phyloP scores from a whole-genome alignment of 1,140 invertebrate species.

The Drosophila mauritiana region DNA sequence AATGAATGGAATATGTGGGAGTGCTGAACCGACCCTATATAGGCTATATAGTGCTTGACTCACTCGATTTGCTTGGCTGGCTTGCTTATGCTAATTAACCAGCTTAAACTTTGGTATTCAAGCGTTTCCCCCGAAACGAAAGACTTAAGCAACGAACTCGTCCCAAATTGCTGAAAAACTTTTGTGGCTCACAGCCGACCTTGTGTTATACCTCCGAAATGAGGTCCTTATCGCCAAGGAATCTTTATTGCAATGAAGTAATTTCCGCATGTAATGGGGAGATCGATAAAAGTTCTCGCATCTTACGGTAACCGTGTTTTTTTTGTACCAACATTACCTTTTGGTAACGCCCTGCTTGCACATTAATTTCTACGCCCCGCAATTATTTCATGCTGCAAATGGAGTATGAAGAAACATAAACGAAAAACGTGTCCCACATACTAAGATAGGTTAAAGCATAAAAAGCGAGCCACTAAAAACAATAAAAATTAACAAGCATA shows the following conservation, averaged over 20 bases:
- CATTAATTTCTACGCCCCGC: constrained; percentile 72
- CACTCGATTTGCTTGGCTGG: constrained; percentile 56
- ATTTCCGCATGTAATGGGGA: constrained; percentile 60
- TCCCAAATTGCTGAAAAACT: constrained; percentile 2
- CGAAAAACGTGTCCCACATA: constrained; percentile 76
- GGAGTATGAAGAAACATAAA: constrained; percentile 73
- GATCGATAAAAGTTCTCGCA: constrained; percentile 15
- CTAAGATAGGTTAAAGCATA: constrained; percentile 38
- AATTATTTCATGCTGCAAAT: constrained; percentile 73
- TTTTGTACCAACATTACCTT: constrained; percentile 11
- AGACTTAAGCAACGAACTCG: constrained; percentile 73
- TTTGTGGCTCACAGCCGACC: constrained; percentile 39
- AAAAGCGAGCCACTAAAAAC: constrained; percentile 6
- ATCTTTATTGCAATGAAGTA: constrained; percentile 69
- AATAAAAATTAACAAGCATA: constrained; percentile 43
- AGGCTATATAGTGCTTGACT: constrained; percentile 48
- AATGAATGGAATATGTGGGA: constrained; percentile 40
- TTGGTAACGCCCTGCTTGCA: constrained; percentile 32
- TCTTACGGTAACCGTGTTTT: constrained; percentile 60
- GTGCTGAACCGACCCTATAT: constrained; percentile 44
- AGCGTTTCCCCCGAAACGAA: constrained; percentile 41
- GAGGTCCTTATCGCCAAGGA: constrained; percentile 34
- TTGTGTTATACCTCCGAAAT: constrained; percentile 36
- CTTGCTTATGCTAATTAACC: constrained; percentile 66
- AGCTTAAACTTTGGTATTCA: constrained; percentile 72